A percentile compares a stretch with the other conserved stretches of the same genome.
Evolutionary conservation across 2,888 invertebrate genomes (phyloP).

Genomic region (Lasiommata megera): DNA sequence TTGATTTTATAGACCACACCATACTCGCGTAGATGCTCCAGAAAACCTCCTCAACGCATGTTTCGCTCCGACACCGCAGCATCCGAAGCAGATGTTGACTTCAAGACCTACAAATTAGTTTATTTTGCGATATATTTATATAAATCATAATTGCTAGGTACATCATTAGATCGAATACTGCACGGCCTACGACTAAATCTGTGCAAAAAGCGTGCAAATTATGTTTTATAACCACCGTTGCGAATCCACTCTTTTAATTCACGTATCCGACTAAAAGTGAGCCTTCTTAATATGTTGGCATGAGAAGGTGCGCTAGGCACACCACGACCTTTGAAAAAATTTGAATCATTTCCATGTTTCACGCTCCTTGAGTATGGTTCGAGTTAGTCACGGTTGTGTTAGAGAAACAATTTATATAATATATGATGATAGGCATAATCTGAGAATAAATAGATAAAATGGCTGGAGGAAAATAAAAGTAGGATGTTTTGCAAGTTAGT

Average conservation of each 20-base stretch:
- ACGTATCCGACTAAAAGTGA: constrained; percentile 32
- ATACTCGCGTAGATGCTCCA: no score
- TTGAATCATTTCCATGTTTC: constrained; percentile 31
- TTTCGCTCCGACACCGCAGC: no score
- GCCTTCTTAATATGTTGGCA: constrained; percentile 7
- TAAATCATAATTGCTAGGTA: background rate
- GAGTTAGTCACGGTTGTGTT: constrained; percentile 28
- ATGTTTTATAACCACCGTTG: constrained; percentile 43
- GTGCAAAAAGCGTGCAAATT: constrained; percentile 41
- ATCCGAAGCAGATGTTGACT: no score
- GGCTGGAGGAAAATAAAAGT: no score
- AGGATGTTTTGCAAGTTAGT: no score
- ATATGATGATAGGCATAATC: no score
- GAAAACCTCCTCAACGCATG: no score
- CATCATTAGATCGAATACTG: background rate
- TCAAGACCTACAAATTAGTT: no score
- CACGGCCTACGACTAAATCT: constrained; percentile 29
- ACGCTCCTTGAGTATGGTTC: constrained; percentile 26
- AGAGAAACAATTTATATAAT: no score
- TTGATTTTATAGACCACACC: no score
- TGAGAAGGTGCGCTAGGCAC: background rate
- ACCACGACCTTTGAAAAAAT: constrained; percentile 24
- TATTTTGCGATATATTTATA: no score
- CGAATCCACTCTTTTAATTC: constrained; percentile 34
- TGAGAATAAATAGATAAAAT: no score